Conservation (phyloP, 2,797 vertebrate species). For the Acipenser oxyrinchus region DNA sequence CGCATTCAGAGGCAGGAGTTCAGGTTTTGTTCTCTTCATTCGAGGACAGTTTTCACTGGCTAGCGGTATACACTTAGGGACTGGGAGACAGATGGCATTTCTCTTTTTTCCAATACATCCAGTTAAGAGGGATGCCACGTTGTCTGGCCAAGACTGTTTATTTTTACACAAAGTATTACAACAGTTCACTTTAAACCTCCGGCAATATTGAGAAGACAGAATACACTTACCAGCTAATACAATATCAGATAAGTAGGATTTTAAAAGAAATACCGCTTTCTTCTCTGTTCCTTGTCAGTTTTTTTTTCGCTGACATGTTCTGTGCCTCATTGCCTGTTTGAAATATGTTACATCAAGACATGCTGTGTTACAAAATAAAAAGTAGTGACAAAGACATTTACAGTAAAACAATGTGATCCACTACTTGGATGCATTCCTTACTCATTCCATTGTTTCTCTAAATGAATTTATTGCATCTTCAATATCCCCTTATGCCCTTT, state of each 20-base stretch:
- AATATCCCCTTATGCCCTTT: too few species aligned
- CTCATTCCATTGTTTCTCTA: too few species aligned
- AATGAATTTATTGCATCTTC: too few species aligned
- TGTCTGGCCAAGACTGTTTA: conserved; percentile 13
- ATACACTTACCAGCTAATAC: neutral
- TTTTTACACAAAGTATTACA: conserved; percentile 1
- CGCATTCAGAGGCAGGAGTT: conserved; percentile 6
- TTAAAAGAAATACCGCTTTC: neutral
- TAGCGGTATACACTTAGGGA: neutral
- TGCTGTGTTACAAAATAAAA: too few species aligned
- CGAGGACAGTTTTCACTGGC: neutral
- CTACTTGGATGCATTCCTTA: too few species aligned
- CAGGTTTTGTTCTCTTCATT: neutral
- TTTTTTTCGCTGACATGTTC: too few species aligned
- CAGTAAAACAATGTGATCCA: too few species aligned
- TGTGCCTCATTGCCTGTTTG: too few species aligned
- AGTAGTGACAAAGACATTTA: too few species aligned
- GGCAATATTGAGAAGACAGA: conserved; percentile 5
- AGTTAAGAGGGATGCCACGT: conserved; percentile 8
- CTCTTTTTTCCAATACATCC: conserved; percentile 4
- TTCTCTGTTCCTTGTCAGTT: neutral
- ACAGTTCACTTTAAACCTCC: conserved; percentile 8
- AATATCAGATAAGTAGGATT: conserved; percentile 4
- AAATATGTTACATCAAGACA: too few species aligned
- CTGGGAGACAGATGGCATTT: conserved; percentile 4